These are phyloP conservation scores for Anas georgica DNA, from an alignment of 2,797 vertebrate species.

Conservation along the genomic window DNA sequence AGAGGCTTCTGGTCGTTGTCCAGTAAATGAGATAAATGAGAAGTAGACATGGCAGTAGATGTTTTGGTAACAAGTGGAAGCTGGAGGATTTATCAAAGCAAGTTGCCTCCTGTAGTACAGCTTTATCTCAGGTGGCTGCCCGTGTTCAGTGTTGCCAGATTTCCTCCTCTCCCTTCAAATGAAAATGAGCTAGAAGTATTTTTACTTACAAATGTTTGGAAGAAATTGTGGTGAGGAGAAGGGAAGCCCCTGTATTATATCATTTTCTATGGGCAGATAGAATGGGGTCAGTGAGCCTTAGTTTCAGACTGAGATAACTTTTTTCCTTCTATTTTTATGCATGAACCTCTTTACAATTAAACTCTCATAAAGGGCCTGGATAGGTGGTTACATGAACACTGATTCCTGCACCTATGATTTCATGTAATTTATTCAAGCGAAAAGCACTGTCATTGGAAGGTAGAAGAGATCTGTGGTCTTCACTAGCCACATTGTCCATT, in stretches of 20 bases:
- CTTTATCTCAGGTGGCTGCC: not conserved
- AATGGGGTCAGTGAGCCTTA: not conserved
- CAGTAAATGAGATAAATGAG: not conserved
- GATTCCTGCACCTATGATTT: not conserved
- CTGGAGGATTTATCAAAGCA: not conserved
- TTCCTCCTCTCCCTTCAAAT: not conserved
- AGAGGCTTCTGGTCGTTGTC: not conserved
- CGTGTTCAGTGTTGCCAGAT: not conserved
- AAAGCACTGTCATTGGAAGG: not conserved
- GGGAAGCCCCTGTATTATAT: not conserved
- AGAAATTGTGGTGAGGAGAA: not conserved
- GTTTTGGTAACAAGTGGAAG: not conserved
- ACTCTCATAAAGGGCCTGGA: not conserved
- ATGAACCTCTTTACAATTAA: not conserved
- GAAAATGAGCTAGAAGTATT: not conserved
- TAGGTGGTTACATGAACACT: not conserved
- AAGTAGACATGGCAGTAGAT: not conserved
- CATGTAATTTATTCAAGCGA: not conserved
- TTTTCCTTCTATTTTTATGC: not conserved
- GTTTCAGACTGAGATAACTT: not conserved
- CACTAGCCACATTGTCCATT: no score
- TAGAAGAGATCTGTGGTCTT: not conserved
- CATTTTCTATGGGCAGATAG: not conserved
- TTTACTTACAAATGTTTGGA: slow-evolving; percentile 9
- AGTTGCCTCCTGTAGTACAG: not conserved